Evolutionary conservation across 2,113 vertebrate genomes (phyloP).

Genomic region (Falco punctatus): DNA sequence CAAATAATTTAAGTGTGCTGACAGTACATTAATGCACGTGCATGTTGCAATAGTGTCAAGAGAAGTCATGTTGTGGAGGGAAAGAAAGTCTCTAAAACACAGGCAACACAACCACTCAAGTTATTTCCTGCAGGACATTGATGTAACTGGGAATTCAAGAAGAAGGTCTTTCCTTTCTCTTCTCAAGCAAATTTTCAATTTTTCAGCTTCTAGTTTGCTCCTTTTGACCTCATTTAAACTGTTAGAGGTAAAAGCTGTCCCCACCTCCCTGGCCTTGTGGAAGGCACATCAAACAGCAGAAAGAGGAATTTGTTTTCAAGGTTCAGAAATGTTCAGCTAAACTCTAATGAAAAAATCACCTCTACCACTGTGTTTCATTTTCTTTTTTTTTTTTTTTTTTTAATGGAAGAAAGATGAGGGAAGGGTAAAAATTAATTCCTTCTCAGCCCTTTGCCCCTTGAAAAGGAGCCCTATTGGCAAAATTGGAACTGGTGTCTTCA

Average conservation of each 20-base stretch:
- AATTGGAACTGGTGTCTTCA: neutral
- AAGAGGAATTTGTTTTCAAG: neutral
- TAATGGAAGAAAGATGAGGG: neutral
- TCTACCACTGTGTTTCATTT: neutral
- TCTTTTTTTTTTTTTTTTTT: accelerated
- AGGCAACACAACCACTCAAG: neutral
- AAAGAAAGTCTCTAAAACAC: neutral
- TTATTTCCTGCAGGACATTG: neutral
- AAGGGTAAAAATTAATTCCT: neutral
- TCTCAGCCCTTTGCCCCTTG: neutral
- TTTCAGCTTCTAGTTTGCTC: neutral
- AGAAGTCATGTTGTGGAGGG: neutral
- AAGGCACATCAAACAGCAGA: neutral
- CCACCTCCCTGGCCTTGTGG: neutral
- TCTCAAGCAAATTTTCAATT: neutral
- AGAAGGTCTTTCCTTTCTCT: neutral
- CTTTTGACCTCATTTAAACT: slow-evolving; percentile 11
- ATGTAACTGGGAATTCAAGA: neutral
- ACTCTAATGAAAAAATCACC: neutral
- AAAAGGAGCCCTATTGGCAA: neutral
- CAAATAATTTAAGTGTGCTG: neutral
- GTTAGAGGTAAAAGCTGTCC: neutral
- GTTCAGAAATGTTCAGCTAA: neutral
- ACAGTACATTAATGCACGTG: neutral
- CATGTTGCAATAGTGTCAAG: neutral